phyloP scores from a whole-genome alignment of 2,888 invertebrate species.

The Trachelus stipa region DNA sequence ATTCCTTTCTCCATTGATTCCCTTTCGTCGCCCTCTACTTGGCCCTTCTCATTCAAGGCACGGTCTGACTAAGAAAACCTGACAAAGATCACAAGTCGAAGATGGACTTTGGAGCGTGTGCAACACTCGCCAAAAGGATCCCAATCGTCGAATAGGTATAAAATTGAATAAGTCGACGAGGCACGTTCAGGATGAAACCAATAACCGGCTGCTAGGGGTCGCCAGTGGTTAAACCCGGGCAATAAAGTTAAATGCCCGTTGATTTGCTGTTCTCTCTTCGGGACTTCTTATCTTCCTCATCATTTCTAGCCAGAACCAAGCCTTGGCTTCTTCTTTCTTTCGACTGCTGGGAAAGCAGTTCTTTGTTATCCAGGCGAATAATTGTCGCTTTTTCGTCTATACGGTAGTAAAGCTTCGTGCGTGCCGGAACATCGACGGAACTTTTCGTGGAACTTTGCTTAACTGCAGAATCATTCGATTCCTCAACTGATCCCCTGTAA shows the following conservation, averaged over 20 bases:
- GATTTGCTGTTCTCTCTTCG: conserved; percentile 6
- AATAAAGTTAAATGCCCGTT: conserved; percentile 15
- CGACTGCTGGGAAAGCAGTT: conserved; percentile 11
- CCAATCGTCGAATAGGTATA: conserved; percentile 1
- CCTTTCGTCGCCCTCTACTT: neutral
- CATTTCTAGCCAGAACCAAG: neutral
- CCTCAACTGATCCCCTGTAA: neutral
- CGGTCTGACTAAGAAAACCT: neutral
- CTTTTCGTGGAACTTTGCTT: neutral
- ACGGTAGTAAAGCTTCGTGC: conserved; percentile 8
- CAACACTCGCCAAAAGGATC: neutral
- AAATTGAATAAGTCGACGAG: conserved; percentile 12
- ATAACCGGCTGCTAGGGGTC: conserved; percentile 7
- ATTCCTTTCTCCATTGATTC: neutral
- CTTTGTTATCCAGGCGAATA: conserved; percentile 8
- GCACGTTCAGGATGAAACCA: conserved; percentile 8
- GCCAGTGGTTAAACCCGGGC: conserved; percentile 11
- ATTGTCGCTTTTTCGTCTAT: conserved; percentile 12
- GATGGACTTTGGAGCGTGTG: neutral
- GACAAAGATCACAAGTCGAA: neutral
- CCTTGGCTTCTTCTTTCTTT: neutral
- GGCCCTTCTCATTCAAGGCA: neutral
- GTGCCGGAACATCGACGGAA: neutral
- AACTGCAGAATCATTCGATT: neutral
- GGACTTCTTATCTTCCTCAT: neutral